phyloP scores from a whole-genome alignment of 2,888 invertebrate genomes.

The Oligia fasciuncula region DNA sequence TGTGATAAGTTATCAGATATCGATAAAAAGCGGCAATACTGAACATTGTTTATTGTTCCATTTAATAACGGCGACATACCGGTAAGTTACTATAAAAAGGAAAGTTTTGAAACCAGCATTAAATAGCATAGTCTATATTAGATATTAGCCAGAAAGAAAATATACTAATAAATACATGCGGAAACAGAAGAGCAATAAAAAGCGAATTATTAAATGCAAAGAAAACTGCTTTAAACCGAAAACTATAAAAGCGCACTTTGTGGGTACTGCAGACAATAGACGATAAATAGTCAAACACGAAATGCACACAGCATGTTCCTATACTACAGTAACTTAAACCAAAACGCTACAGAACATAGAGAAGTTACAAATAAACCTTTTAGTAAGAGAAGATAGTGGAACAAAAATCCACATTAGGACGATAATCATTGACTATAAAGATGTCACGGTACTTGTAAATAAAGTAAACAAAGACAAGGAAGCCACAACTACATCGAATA shows the following conservation, averaged over 20 bases:
- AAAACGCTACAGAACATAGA: slow-evolving; percentile 14
- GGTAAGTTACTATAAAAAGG: not conserved
- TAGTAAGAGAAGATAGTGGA: slow-evolving; percentile 37
- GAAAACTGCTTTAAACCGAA: not conserved
- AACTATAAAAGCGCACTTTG: slow-evolving; percentile 2
- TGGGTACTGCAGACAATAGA: slow-evolving; percentile 36
- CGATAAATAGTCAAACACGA: slow-evolving; percentile 42
- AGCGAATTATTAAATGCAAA: slow-evolving; percentile 4
- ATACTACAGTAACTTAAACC: slow-evolving; percentile 16
- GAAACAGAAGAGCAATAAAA: not conserved
- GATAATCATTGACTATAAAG: slow-evolving; percentile 55
- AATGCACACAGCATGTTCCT: slow-evolving; percentile 23
- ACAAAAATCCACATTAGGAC: slow-evolving; percentile 51
- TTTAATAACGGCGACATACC: not conserved
- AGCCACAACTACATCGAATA: slow-evolving; percentile 55
- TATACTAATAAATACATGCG: not conserved
- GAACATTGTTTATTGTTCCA: not conserved
- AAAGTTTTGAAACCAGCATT: not conserved
- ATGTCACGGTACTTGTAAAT: slow-evolving; percentile 55
- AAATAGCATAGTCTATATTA: not conserved
- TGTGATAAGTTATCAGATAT: slow-evolving; percentile 31
- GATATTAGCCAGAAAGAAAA: not conserved
- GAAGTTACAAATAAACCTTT: slow-evolving; percentile 24
- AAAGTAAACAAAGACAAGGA: slow-evolving; percentile 61
- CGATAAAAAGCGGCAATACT: not conserved